phyloP scores from a whole-genome alignment of 2,888 invertebrate species.

The Nemoura dubitans region DNA sequence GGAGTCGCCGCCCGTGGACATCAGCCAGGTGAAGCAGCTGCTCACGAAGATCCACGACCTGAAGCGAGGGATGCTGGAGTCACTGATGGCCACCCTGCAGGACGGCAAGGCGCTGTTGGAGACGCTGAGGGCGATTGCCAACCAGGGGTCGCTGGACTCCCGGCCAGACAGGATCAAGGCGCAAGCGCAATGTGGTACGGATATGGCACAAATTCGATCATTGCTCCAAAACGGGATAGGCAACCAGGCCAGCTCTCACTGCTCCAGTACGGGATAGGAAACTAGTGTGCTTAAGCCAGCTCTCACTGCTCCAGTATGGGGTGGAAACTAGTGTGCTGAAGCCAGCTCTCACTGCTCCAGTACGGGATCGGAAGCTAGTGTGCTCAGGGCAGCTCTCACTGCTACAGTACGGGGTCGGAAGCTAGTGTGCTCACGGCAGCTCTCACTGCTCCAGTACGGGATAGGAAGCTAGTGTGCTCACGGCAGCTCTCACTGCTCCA shows the following conservation, averaged over 20 bases:
- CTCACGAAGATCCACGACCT: conserved; percentile 77
- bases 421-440: no score
- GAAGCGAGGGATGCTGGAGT: conserved; percentile 75
- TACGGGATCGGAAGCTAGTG: no score
- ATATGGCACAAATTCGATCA: not conserved
- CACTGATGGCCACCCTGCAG: conserved; percentile 81
- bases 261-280: no score
- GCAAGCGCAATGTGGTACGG: conserved; percentile 63
- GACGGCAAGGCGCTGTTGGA: conserved; percentile 80
- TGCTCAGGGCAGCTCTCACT: no score
- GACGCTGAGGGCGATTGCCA: conserved; percentile 76
- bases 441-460: no score
- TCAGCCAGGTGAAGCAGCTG: conserved; percentile 74
- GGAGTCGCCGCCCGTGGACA: conserved; percentile 74
- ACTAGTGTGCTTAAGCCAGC: no score
- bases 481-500: no score
- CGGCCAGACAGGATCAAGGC: conserved; percentile 70
- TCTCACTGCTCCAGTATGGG: no score
- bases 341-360: no score
- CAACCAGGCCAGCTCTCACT: not conserved
- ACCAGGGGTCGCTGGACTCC: conserved; percentile 79
- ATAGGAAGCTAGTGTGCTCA: no score
- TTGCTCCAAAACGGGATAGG: not conserved
- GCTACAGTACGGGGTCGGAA: no score
- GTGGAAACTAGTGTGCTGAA: no score